phyloP scores from a whole-genome alignment of 2,113 vertebrate genomes.

The Psephotus haematonotus region DNA sequence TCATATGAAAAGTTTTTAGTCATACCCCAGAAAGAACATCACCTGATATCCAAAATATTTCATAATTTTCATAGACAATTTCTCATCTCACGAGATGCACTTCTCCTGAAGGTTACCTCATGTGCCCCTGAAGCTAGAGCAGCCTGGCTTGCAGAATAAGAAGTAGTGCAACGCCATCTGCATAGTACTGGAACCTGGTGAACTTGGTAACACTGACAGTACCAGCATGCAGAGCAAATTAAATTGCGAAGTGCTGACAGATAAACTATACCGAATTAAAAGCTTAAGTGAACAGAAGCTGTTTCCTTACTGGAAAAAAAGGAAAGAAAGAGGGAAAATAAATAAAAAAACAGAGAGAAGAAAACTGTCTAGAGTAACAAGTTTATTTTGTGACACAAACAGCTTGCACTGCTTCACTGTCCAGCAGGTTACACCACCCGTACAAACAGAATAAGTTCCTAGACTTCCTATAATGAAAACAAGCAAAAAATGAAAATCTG shows the following conservation, averaged over 20 bases:
- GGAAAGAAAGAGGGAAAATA: not conserved
- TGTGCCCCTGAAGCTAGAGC: not conserved
- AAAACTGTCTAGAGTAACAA: not conserved
- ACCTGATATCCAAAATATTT: not conserved
- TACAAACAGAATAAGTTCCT: not conserved
- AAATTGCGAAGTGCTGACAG: not conserved
- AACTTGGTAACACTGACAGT: not conserved
- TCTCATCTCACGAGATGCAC: not conserved
- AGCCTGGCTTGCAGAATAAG: not conserved
- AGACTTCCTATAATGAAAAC: not conserved
- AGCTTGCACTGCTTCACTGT: not conserved
- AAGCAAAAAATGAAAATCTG: not conserved
- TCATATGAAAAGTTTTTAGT: not conserved
- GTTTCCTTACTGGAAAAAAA: not conserved
- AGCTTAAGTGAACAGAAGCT: not conserved
- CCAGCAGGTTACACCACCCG: not conserved
- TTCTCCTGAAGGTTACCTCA: not conserved
- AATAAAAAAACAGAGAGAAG: not conserved
- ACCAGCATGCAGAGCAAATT: not conserved
- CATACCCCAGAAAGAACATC: not conserved
- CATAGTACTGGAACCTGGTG: not conserved
- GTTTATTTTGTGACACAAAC: not conserved
- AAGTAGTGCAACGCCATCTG: not conserved
- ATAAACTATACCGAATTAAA: not conserved
- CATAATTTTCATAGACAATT: not conserved